These are phyloP conservation scores for Synergus laeviventris DNA, from an alignment of 2,888 invertebrate genomes.

Conservation along the genomic window DNA sequence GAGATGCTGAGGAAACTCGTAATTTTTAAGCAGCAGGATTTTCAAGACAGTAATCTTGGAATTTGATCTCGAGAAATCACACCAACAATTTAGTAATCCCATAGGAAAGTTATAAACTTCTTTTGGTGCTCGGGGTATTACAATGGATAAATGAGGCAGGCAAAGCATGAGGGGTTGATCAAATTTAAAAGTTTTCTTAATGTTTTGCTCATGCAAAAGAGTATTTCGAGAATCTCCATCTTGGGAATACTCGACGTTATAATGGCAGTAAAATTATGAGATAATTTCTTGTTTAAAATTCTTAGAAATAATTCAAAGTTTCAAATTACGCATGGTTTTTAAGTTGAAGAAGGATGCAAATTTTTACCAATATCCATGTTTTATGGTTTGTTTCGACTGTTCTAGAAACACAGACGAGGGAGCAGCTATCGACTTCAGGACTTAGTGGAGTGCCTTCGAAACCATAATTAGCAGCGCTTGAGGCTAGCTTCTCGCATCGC, in stretches of 20 bases:
- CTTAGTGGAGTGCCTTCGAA: slow-evolving; percentile 45
- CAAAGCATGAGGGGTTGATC: neutral
- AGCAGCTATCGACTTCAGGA: neutral
- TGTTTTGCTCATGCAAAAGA: neutral
- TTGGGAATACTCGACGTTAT: neutral
- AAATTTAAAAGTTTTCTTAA: slow-evolving; percentile 10
- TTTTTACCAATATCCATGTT: neutral
- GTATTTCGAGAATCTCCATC: slow-evolving; percentile 8
- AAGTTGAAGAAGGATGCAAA: neutral
- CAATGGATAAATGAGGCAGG: neutral
- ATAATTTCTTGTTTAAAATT: neutral
- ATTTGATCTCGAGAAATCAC: neutral
- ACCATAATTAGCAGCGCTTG: slow-evolving; percentile 53
- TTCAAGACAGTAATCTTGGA: neutral
- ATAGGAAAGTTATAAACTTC: neutral
- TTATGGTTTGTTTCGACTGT: slow-evolving; percentile 8
- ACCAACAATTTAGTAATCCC: slow-evolving; percentile 13
- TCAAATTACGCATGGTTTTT: too few species aligned
- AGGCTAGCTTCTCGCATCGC: slow-evolving; percentile 53
- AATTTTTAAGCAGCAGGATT: neutral
- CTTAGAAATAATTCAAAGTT: too few species aligned
- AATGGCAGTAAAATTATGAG: slow-evolving; percentile 2
- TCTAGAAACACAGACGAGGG: neutral
- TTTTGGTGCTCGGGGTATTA: neutral
- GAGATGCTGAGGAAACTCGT: neutral